Conservation (phyloP, 2,797 vertebrate genomes). For the Acanthopagrus latus region DNA sequence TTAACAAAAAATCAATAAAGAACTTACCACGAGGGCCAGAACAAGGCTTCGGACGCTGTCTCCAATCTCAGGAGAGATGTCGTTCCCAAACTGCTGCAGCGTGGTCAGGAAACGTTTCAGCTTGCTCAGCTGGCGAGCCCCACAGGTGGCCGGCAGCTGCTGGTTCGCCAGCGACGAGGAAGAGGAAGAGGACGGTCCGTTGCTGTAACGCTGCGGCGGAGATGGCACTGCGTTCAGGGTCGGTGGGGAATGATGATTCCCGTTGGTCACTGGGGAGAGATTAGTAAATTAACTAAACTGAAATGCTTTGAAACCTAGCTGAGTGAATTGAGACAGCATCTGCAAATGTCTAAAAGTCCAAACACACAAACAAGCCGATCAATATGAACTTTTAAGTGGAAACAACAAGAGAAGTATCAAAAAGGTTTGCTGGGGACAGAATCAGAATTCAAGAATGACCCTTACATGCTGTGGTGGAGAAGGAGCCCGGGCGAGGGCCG, state of each 20-base stretch:
- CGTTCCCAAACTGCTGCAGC: constrained; percentile 98
- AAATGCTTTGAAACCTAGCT: not conserved
- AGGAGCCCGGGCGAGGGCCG: constrained; percentile 93
- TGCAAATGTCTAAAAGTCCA: not conserved
- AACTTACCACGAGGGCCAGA: constrained; percentile 94
- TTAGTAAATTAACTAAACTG: not conserved
- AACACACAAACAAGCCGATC: not conserved
- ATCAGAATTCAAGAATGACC: not conserved
- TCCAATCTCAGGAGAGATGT: constrained; percentile 98
- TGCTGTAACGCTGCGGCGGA: constrained; percentile 97
- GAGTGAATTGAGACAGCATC: not conserved
- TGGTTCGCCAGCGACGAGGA: constrained; percentile 98
- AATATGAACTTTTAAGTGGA: not conserved
- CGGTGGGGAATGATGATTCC: constrained; percentile 96
- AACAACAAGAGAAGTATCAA: not conserved
- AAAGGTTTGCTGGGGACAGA: not conserved
- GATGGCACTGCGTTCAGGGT: constrained; percentile 96
- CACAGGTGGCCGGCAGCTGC: constrained; percentile 97
- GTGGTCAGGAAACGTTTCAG: constrained; percentile 99
- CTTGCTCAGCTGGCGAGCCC: constrained; percentile 98
- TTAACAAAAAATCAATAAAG: rapidly evolving
- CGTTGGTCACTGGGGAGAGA: constrained; percentile 91
- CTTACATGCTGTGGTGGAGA: constrained; percentile 93
- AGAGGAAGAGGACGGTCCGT: constrained; percentile 96
- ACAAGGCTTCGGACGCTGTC: constrained; percentile 97